Conservation (phyloP, 2,113 vertebrate genomes). For the Carassius auratus region DNA sequence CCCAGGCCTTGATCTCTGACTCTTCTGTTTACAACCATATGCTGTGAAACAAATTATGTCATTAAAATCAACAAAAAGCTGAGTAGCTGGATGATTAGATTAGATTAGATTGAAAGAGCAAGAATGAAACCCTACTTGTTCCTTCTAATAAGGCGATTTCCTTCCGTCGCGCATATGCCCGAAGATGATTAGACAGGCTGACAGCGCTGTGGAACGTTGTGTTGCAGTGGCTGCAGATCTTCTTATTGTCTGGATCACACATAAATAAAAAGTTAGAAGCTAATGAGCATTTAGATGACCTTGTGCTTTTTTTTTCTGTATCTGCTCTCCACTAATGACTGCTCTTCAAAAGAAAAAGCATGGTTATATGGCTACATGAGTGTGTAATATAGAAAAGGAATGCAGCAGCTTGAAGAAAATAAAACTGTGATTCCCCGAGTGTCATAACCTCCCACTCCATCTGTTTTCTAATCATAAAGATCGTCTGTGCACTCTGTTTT, state of each 20-base stretch:
- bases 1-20: slow-evolving; percentile 87
- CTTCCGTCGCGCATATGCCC: slow-evolving; percentile 86
- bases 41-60: slow-evolving; percentile 75
- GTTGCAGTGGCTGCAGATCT: slow-evolving; percentile 85
- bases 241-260: slow-evolving; percentile 71
- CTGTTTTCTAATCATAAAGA: slow-evolving; percentile 62
- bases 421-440: slow-evolving; percentile 74
- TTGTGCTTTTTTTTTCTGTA: neutral
- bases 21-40: slow-evolving; percentile 90
- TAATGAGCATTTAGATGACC: slow-evolving; percentile 10
- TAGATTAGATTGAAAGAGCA: neutral
- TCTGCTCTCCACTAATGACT: slow-evolving; percentile 12
- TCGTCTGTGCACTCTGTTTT: slow-evolving; percentile 68
- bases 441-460: slow-evolving; percentile 62
- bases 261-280: slow-evolving; percentile 55
- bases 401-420: slow-evolving; percentile 53
- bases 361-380: neutral
- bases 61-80: slow-evolving; percentile 39
- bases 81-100: slow-evolving; percentile 40
- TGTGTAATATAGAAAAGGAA: slow-evolving; percentile 27
- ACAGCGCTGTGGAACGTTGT: slow-evolving; percentile 84
- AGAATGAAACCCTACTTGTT: slow-evolving; percentile 75
- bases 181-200: slow-evolving; percentile 87
- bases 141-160: slow-evolving; percentile 84
- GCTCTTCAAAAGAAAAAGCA: neutral